Base-by-base conservation (phyloP, 2,113 vertebrate genomes). In the Calonectris borealis region DNA sequence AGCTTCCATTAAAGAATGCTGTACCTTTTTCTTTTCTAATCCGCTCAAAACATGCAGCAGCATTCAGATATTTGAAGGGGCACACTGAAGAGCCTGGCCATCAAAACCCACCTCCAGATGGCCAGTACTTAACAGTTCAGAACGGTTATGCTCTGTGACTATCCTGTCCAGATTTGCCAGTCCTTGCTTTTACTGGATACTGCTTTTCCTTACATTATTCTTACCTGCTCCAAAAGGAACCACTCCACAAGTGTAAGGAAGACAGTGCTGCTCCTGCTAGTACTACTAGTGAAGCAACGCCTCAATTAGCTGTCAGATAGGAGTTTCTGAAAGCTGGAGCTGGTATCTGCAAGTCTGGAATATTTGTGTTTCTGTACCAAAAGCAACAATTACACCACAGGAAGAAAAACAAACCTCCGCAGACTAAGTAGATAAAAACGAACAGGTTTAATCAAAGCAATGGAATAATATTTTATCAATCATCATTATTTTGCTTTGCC, bases 311-410 rank as follows among this genome's bases (percentile, higher is more conserved):
- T 83, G 29, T 21, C 79, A 57, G 64, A 32, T 3, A 10, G 65
- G 25, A 75, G 55, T 3, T 87, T 55, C 46, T 40, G 54, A 72
- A 73, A 83, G 51, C 32, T 78, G 61, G 24, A 86, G 38, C 48
- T 86, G 80, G 24, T 62, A 58, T 38, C 64, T 83, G 51, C 83
- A 84, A 71, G 57, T 38, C 86, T 69, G 34, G 83, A 86, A 57
- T 51, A 70, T 55, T 64, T 83, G 38, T 73, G 46, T 76, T 93
- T 57, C 91, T 65, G 34, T 73, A 92, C 31, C 78, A 93, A 91
- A 95, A 79, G 40, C 52, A 93, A 85, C 71, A 94, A 22, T 88
- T 83, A 86, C 64, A 58, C 46, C 54, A 66, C 54, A 75, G 81
- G 60, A 88, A 93, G 49, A 34, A 88, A 93, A 88, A 60, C 51